Evolutionary conservation across 2,888 invertebrate species (phyloP), one percentile per base, ranked within the genome.

Genomic region (Uloborus plumipes): DNA sequence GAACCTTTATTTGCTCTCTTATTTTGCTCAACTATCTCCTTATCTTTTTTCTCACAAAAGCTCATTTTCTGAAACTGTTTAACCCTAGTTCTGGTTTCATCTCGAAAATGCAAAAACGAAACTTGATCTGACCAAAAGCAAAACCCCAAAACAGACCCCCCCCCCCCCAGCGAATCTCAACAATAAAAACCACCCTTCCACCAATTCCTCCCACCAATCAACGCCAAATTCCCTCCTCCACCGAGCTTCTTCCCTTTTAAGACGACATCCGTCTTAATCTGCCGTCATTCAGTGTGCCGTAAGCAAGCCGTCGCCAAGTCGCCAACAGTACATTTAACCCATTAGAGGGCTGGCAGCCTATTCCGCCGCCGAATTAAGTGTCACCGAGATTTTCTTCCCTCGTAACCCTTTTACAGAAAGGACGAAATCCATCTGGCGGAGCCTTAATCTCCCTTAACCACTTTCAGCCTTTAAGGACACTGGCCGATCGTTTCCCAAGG

Each of bases 361-460:
- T 65, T 65, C 39, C 58, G 18, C 64, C 26, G 16, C 50, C 55
- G 79, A 79, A 79, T 79, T 67, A 79, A 79, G 79, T 79, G 79
- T 79, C 73, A 61, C 79, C 49, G 73, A 65, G 79, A 79, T 79
- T 39, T 39, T 79, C 73, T 66, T 39, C 39, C 9, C 39, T 39
- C 64, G 55, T 79, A 79, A 79, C 79, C 72, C 79, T 79, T 79
- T 73, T 79, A 79, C 67, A 79, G 59, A 62, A 59, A 78, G 59
- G 61, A 61, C 39, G 79, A 79, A 73, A 79, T 73, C 79, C 79
- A 69, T 79, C 73, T 67, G 69, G 69, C 51, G 72, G 73, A 61
- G 73, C 16, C 76, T 79, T 73, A 79, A 79, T 79, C 79, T 79
- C 79, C 53, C 73, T 79, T 79, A 73, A 79, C 79, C 79, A 79